Conservation (phyloP, 2,888 invertebrate genomes). For the Apotomis betuletana region DNA sequence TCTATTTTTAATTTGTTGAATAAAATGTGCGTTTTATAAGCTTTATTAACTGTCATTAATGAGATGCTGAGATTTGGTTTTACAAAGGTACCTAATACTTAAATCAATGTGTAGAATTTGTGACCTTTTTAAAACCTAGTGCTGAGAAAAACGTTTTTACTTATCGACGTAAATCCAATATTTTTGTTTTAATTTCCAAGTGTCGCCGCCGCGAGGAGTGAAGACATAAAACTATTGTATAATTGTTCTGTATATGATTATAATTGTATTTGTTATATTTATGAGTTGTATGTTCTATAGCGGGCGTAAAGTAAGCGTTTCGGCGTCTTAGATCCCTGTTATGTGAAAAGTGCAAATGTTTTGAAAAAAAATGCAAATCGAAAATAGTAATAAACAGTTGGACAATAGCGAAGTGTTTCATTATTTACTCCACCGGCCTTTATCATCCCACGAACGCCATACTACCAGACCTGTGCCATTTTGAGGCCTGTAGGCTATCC, state of each 20-base stretch:
- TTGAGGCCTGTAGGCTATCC: no score
- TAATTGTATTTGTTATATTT: conserved; percentile 74
- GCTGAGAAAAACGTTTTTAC: conserved; percentile 7
- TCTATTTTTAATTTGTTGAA: conserved; percentile 7
- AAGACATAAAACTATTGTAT: conserved; percentile 52
- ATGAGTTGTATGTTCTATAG: conserved; percentile 67
- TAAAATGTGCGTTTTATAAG: not conserved
- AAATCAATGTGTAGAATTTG: not conserved
- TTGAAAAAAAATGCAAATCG: conserved; percentile 58
- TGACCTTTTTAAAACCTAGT: not conserved
- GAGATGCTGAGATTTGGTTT: not conserved
- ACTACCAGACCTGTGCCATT: no score
- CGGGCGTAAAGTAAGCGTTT: conserved; percentile 63
- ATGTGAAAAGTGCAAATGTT: conserved; percentile 51
- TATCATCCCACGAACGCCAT: not conserved
- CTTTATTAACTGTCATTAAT: not conserved
- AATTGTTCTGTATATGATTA: conserved; percentile 74
- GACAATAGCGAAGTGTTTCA: conserved; percentile 68
- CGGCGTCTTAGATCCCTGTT: conserved; percentile 46
- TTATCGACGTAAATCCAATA: not conserved
- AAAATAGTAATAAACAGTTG: conserved; percentile 74
- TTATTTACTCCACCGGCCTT: conserved; percentile 41
- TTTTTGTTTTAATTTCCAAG: not conserved
- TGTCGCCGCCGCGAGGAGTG: conserved; percentile 36
- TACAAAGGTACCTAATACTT: not conserved